Conservation (phyloP, 2,888 invertebrate species). For the Suillia variegata region DNA sequence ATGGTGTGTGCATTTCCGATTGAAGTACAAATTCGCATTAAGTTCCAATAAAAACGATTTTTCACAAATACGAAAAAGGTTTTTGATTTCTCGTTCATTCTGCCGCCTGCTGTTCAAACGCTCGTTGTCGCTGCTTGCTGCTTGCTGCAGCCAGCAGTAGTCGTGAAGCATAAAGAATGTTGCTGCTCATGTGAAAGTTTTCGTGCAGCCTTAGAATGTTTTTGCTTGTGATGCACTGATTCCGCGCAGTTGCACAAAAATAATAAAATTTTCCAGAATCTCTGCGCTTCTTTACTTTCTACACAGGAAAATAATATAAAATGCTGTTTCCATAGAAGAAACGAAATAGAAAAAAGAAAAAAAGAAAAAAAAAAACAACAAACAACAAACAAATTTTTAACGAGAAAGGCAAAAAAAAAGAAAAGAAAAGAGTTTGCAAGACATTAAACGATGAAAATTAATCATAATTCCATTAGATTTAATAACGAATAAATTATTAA, state of each 20-base stretch:
- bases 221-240: not conserved
- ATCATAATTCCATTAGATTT: no score
- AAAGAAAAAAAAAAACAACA: conserved; percentile 7
- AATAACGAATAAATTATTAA: not conserved
- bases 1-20: not conserved
- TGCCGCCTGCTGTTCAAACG: not conserved
- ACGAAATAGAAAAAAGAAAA: conserved; percentile 4
- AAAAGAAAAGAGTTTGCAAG: no score
- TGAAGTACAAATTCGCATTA: not conserved
- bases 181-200: no score
- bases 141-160: not conserved
- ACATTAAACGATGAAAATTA: no score
- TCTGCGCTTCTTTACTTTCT: no score
- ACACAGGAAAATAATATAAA: conserved; percentile 14
- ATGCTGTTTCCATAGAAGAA: not conserved
- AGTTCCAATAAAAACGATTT: not conserved
- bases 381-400: not conserved
- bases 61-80: not conserved
- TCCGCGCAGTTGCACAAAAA: conserved; percentile 25
- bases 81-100: not conserved
- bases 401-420: not conserved
- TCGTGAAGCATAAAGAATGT: no score
- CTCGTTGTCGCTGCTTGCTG: not conserved
- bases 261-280: conserved; percentile 14
- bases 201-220: not conserved